Conservation (phyloP, 2,888 invertebrate species). For the Xestia sexstrigata region DNA sequence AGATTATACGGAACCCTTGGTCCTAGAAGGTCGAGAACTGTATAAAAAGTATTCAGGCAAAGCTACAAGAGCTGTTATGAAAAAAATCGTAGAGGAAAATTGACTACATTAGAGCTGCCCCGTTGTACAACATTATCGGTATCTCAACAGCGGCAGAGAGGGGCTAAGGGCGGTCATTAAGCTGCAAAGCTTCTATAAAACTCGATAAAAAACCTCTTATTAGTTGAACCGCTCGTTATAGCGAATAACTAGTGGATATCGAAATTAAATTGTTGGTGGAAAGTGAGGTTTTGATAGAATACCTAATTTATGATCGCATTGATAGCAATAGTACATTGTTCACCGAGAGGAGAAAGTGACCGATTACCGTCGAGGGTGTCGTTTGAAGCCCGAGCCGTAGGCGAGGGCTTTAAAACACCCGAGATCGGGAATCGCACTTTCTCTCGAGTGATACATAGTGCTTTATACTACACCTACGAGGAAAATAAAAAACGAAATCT, state of each 20-base stretch:
- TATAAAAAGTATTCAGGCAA: not conserved
- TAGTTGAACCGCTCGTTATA: conserved; percentile 31
- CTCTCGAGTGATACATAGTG: no score
- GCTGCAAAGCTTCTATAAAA: conserved; percentile 29
- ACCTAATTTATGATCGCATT: not conserved
- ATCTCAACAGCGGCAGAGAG: conserved; percentile 34
- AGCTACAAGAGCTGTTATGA: not conserved
- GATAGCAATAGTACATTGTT: no score
- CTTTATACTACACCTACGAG: no score
- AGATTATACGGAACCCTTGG: no score
- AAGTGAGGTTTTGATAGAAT: not conserved
- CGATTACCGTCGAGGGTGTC: no score
- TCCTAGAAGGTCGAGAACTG: no score
- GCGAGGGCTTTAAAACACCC: no score
- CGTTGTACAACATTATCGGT: conserved; percentile 27
- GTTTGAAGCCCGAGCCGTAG: no score
- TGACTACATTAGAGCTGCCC: conserved; percentile 8
- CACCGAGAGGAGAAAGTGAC: no score
- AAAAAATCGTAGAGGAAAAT: conserved; percentile 15
- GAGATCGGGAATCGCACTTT: no score
- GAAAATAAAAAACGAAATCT: no score
- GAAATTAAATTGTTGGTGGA: not conserved
- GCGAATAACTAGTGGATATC: conserved; percentile 30
- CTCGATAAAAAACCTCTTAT: conserved; percentile 52
- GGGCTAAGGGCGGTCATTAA: conserved; percentile 45